phyloP scores from a whole-genome alignment of 2,113 vertebrate species.

The Tychaedon coryphoeus region DNA sequence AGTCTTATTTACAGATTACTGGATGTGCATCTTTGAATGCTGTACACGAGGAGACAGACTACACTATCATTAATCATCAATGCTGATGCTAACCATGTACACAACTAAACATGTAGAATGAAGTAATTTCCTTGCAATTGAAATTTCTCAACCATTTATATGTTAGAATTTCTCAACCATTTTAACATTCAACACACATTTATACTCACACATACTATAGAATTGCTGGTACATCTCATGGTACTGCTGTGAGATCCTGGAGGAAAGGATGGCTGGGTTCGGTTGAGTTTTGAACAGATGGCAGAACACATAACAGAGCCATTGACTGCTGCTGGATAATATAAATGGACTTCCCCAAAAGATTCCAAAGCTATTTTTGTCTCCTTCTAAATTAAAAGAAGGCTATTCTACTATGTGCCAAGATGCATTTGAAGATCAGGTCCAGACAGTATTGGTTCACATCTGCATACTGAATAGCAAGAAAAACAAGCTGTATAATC shows the following conservation, averaged over 20 bases:
- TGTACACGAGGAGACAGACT: not conserved
- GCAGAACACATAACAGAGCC: not conserved
- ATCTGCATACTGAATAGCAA: not conserved
- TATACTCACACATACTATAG: fast-evolving
- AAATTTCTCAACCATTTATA: not conserved
- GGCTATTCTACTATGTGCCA: not conserved
- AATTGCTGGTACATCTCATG: not conserved
- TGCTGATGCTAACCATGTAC: not conserved
- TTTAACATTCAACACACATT: fast-evolving
- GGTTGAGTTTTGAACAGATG: not conserved
- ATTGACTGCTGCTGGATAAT: not conserved
- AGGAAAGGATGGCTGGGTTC: not conserved
- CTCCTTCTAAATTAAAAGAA: not conserved
- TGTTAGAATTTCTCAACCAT: not conserved
- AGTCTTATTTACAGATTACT: not conserved
- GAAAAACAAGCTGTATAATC: not conserved
- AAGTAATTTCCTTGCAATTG: not conserved
- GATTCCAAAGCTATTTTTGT: not conserved
- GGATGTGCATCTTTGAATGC: not conserved
- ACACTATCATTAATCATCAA: not conserved
- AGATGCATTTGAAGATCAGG: not conserved
- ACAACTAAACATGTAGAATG: not conserved
- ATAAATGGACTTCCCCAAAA: not conserved
- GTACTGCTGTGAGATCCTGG: not conserved
- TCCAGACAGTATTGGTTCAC: not conserved